Base-by-base conservation (phyloP, 2,888 invertebrate species). In the Lottia gigantea region DNA sequence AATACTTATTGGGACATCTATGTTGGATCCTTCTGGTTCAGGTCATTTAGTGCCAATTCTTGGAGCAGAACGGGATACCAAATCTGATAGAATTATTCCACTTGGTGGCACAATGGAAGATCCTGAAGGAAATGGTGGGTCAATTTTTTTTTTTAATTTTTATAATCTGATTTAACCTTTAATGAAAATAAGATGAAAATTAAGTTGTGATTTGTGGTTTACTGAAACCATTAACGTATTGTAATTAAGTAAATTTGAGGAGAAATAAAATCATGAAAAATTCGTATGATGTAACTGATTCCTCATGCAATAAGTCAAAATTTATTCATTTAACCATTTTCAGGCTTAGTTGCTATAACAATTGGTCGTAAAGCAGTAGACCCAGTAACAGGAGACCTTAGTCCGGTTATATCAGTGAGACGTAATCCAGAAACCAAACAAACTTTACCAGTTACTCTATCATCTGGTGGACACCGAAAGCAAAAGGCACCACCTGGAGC, bases 41-140 rank as follows among this genome's bases (percentile, higher is more conserved):
- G 85, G 81, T 14, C 80, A 82, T 71, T 82, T 83, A 63, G 87
- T 87, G 26, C 87, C 86, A 6, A 83, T 87, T 26, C 82, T 87
- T 7, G 85, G 85, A 16, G 85, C 83, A 2, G 84, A 82, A 62
- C 77, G 76, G 55, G 81, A 84, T 69, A 76, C 75, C 62, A 68
- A 74, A 55, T 80, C 82, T 6, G 83, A 82, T 64, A 82, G 80
- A 61, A 75, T 85, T 46, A 69, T 81, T 55, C 87, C 87, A 26
- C 82, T 87, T 61, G 87, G 85, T 23, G 87, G 87, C 45, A 87
- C 85, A 26, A 85, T 86, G 84, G 87, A 87, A 71, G 86, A 87
- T 62, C 86, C 86, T 23, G 84, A 86, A 61, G 87, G 87, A 63
- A 81, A 77, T 74, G 86, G 86, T 83, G 73, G 45, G 71, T 11